Conservation (phyloP, 2,797 vertebrate genomes). For the Aselliscus stoliczkanus region DNA sequence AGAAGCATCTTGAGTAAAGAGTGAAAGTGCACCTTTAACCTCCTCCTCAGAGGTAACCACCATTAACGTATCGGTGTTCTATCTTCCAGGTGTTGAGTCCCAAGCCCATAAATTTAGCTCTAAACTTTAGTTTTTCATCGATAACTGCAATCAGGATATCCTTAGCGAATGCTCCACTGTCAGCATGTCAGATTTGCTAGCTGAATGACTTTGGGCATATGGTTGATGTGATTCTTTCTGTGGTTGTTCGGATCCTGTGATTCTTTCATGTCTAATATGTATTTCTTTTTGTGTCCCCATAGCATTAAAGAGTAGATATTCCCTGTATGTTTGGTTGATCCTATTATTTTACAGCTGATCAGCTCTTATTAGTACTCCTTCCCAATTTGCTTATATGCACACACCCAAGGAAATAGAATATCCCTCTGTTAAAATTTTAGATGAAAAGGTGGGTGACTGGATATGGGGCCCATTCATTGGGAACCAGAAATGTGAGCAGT, state of each 20-base stretch:
- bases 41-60: not conserved
- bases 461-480: not conserved
- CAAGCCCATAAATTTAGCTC: not conserved
- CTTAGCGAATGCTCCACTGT: not conserved
- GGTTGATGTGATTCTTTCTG: constrained; percentile 3
- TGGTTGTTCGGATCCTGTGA: not conserved
- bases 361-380: not conserved
- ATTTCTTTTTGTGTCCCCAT: constrained; percentile 14
- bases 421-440: not conserved
- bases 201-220: not conserved
- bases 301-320: constrained; percentile 5
- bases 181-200: not conserved
- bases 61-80: not conserved
- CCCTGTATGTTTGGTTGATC: not conserved
- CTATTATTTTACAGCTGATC: constrained; percentile 10
- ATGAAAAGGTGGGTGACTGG: not conserved
- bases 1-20: not conserved
- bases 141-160: not conserved
- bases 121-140: not conserved
- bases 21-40: not conserved
- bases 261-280: constrained; percentile 2
- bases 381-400: not conserved
- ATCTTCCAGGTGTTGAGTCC: not conserved
- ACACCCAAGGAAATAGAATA: constrained; percentile 17
- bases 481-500: not conserved